Percentiles rank a stretch among this genome's conserved stretches.
phyloP scores from a whole-genome alignment of 2,888 invertebrate species.

The Ptychoptera contaminata region DNA sequence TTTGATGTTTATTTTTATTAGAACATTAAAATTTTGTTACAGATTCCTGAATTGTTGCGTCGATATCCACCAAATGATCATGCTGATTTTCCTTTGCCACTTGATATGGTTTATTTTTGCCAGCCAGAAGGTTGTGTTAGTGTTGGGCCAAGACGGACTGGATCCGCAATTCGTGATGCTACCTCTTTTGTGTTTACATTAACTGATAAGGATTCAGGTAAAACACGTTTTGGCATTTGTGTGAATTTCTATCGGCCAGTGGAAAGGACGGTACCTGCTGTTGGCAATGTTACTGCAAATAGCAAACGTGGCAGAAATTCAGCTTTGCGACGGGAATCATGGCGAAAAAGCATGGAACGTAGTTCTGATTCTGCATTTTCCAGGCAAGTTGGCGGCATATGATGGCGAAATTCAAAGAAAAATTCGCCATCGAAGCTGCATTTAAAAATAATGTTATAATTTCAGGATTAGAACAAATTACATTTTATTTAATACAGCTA shows the following conservation, averaged over 20 bases:
- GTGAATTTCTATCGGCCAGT: slow-evolving; percentile 95
- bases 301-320: slow-evolving; percentile 30
- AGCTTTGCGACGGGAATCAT: slow-evolving; percentile 65
- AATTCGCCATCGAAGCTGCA: background rate
- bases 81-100: slow-evolving; percentile 89
- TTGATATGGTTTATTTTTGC: slow-evolving; percentile 98
- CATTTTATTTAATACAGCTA: slow-evolving; percentile 19
- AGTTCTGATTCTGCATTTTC: slow-evolving; percentile 88
- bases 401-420: background rate
- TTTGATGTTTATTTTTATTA: background rate
- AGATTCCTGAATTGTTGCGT: slow-evolving; percentile 87
- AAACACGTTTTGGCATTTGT: slow-evolving; percentile 90
- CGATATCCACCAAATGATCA: slow-evolving; percentile 94
- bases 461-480: background rate
- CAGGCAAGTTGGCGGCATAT: slow-evolving; percentile 43
- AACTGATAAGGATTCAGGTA: slow-evolving; percentile 98
- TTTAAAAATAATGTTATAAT: background rate
- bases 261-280: slow-evolving; percentile 40
- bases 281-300: slow-evolving; percentile 15
- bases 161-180: slow-evolving; percentile 61
- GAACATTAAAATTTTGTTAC: slow-evolving; percentile 17
- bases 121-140: slow-evolving; percentile 97
- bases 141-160: slow-evolving; percentile 71
- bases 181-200: slow-evolving; percentile 95
- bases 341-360: slow-evolving; percentile 83